Evolutionary conservation across 30 jellyfish, hydroid and myxozoan genomes (phyloP).

Genomic region (Clytia hemisphaerica): DNA sequence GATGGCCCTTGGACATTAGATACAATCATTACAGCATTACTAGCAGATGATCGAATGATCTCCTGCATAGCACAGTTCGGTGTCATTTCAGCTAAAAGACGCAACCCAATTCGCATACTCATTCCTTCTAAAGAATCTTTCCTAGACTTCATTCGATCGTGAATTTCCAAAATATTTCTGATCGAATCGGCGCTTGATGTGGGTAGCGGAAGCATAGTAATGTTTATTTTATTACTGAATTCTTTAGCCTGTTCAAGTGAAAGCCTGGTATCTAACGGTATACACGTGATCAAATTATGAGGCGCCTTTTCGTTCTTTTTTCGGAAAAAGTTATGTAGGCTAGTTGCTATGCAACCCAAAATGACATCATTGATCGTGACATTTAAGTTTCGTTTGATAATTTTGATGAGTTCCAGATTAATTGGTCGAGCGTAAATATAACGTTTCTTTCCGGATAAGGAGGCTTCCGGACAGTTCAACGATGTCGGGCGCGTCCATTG

Average conservation of each 20-base stretch:
- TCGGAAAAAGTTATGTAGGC: not conserved
- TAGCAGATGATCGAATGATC: not conserved
- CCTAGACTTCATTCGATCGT: not conserved
- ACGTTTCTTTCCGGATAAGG: conserved; percentile 5
- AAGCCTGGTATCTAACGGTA: conserved; percentile 1
- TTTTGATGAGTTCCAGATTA: not conserved
- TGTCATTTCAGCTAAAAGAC: not conserved
- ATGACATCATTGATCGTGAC: conserved; percentile 17
- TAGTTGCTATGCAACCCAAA: conserved; percentile 10
- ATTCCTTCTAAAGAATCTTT: not conserved
- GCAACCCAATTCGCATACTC: not conserved
- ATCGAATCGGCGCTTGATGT: not conserved
- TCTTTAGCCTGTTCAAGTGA: conserved; percentile 6
- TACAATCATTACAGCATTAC: not conserved
- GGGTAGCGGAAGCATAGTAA: not conserved
- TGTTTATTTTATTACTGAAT: not conserved
- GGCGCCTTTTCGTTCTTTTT: not conserved
- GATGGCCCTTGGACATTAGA: conserved; percentile 5
- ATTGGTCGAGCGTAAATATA: not conserved
- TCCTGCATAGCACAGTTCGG: not conserved
- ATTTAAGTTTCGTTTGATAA: not conserved
- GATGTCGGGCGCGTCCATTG: no score
- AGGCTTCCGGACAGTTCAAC: no score
- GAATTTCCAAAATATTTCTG: not conserved
- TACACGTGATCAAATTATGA: not conserved